Evolutionary conservation across 2,797 vertebrate species (phyloP), one percentile per base, ranked within the genome.

Genomic region (Rhincodon typus): DNA sequence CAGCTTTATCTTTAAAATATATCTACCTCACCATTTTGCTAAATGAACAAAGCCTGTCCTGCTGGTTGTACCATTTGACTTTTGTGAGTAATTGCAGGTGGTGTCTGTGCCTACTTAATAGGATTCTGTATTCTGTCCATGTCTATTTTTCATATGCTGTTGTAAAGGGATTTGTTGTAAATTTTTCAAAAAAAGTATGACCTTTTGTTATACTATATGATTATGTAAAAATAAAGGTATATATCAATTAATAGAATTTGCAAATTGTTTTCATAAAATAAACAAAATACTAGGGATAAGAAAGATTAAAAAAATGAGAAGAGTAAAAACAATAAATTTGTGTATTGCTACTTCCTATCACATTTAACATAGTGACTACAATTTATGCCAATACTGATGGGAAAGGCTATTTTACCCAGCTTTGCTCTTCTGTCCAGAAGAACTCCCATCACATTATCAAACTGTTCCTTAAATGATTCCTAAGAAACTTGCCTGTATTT

Each of bases 11-110:
- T 97, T 96, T 97, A 96, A 96, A 46, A 87, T 96, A 34, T 97
- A 98, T 98, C 98, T 98, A 98, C 98, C 98, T 98, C 98, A 98
- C 97, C 97, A 97, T 97, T 97, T 77, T 77, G 53, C 69, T 95
- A 97, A 97, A 95, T 70, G 67, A 97, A 97, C 97, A 97, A 96
- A 96, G 97, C 96, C 96, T 96, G 95, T 97, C 97, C 97, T 97
- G 97, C 97, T 97, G 97, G 97, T 96, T 97, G 96, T 97, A 96
- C 97, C 97, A 97, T 96, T 96, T 97, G 96, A 96, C 97, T 74
- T 95, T 95, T 95, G 94, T 72, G 74, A 95, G 94, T 74, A 95
- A 74, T 74, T 77, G 94, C 94, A 77, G 94, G 69, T 95, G 69
- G 94, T 95, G 50, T 95, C 70, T 95, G 94, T 95, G 19, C 70